Evolutionary conservation across 37 sponge, comb jelly and placozoan species (phyloP).

Genomic region (Beroe forskalii): DNA sequence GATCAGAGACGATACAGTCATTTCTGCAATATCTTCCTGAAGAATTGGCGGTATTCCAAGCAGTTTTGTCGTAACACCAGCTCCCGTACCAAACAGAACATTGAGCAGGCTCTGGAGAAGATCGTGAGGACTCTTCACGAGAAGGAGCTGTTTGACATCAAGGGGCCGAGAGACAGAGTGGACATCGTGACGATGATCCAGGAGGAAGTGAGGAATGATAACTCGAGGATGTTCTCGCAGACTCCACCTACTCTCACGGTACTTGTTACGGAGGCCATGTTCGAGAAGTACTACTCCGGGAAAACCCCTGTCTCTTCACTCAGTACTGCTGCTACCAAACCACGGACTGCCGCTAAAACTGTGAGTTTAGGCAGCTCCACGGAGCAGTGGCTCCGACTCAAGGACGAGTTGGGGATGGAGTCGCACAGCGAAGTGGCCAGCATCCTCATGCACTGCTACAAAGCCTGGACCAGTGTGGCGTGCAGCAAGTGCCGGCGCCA

Average conservation of each 20-base stretch:
- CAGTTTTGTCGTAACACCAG: constrained; percentile 1
- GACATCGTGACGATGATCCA: constrained; percentile 1
- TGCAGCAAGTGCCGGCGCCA: constrained; percentile 30
- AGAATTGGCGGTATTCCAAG: constrained; percentile 30
- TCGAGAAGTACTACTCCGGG: neutral
- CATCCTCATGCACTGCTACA: constrained; percentile 63
- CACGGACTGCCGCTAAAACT: neutral
- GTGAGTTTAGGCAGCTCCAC: neutral
- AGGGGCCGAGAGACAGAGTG: neutral
- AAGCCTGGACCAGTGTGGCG: constrained; percentile 54
- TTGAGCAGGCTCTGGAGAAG: neutral
- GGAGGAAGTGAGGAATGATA: constrained; percentile 18
- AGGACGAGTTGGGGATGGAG: constrained; percentile 59
- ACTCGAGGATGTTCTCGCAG: constrained; percentile 48
- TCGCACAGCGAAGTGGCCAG: constrained; percentile 4
- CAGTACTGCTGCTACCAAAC: no score
- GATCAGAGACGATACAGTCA: neutral
- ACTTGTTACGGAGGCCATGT: neutral
- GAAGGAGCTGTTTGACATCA: neutral
- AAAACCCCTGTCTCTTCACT: neutral
- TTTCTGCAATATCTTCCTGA: constrained; percentile 41
- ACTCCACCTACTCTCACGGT: constrained; percentile 45
- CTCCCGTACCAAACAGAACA: neutral
- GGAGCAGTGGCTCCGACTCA: constrained; percentile 15
- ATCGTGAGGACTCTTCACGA: neutral